Percentiles rank a stretch among this genome's conserved stretches.
Conservation (phyloP, 2,888 invertebrate genomes). For the Scaptomyza tumidula region DNA sequence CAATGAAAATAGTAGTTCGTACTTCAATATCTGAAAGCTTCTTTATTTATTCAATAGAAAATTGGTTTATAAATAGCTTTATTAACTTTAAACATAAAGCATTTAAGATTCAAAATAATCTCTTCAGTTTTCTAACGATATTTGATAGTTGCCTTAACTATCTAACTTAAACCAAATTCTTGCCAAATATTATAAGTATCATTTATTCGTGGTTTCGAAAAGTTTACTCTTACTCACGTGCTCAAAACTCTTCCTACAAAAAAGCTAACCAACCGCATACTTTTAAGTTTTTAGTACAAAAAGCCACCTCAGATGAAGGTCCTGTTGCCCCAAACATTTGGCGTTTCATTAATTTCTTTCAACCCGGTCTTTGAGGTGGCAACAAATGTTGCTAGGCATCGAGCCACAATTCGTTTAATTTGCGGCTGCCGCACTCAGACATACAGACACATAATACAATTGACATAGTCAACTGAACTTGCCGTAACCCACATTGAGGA, state of each 20-base stretch:
- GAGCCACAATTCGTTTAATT: conserved; percentile 77
- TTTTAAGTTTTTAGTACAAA: conserved; percentile 27
- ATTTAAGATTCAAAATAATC: no score
- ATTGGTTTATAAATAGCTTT: not conserved
- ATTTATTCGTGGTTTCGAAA: conserved; percentile 2
- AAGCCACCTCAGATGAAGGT: conserved; percentile 25
- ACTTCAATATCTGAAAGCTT: not conserved
- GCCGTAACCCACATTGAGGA: conserved; percentile 67
- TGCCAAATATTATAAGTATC: not conserved
- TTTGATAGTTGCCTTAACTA: not conserved
- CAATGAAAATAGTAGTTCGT: not conserved
- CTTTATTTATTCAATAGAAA: not conserved
- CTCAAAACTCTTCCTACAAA: not conserved
- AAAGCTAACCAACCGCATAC: not conserved
- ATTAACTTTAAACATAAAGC: not conserved
- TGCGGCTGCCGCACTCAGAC: conserved; percentile 55
- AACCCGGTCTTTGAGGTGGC: conserved; percentile 33
- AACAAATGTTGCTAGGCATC: conserved; percentile 75
- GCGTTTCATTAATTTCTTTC: conserved; percentile 51
- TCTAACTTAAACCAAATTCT: not conserved
- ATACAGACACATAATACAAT: conserved; percentile 14
- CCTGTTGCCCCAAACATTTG: conserved; percentile 51
- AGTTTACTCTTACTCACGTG: conserved; percentile 4
- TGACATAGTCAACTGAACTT: conserved; percentile 65
- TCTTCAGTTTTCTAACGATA: no score